Evolutionary conservation across 2,797 vertebrate genomes (phyloP), one percentile per base, ranked within the genome.

Genomic region (Holocentrus rufus): DNA sequence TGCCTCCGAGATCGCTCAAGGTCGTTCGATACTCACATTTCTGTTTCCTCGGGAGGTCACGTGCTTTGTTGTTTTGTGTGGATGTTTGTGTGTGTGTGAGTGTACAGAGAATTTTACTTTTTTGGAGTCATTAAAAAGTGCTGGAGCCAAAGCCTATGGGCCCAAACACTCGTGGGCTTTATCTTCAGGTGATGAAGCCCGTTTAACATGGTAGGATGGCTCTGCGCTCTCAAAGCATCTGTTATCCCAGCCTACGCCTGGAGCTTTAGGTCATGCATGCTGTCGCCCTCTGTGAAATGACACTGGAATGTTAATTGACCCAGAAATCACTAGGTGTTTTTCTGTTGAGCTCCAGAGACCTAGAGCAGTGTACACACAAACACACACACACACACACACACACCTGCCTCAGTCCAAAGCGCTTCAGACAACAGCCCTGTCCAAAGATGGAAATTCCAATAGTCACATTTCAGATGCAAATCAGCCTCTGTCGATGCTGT

Each of bases 231-330:
- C 17, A 1, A 67, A 71, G 80, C 82, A 79, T 87, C 81, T 69
- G 72, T 74, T 82, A 81, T 84, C 76, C 68, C 76, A 82, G 49
- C 81, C 74, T 80, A 69, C 67, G 76, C 76, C 81, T 23, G 64
- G 63, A 81, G 65, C 58, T 67, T 31, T 65, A 23, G 20, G 74
- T 34, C 76, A 63, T 5, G 13, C 44, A 14, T 36, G 44, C 42
- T 25, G 18, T 20, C 3, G 64, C 60, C 77, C 81, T 68, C 81
- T 76, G 84, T 63, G 74, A 83, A 87, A 84, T 83, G 71, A 89
- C 65, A 79, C 81, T 75, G 79, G 81, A 89, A 90, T 87, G 68
- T 76, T 84, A 87, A 89, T 78, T 82, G 76, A 85, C 76, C 82
- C 72, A 69, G 69, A 90, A 86, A 85, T 75, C 66, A 66, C 56